Percentiles rank a stretch among this genome's conserved stretches.
phyloP scores from a whole-genome alignment of 2,797 vertebrate genomes.

The Tinamus major region DNA sequence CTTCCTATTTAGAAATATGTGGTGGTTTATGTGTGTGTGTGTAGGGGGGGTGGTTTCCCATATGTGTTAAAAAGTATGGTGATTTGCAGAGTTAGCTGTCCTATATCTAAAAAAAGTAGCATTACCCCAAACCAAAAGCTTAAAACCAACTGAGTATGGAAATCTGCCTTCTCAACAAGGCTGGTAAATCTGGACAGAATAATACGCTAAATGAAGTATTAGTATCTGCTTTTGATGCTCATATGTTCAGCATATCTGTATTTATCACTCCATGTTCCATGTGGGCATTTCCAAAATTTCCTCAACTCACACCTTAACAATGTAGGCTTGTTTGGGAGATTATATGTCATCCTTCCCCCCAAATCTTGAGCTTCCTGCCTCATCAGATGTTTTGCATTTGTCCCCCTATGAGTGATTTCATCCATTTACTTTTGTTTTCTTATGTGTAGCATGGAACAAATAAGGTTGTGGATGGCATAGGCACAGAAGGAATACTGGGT shows the following conservation, averaged over 20 bases:
- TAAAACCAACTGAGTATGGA: not conserved
- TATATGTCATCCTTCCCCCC: not conserved
- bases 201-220: not conserved
- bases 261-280: not conserved
- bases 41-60: too few species aligned
- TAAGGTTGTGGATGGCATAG: not conserved
- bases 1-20: not conserved
- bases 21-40: too few species aligned
- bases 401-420: not conserved
- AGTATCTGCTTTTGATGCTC: not conserved
- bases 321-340: not conserved
- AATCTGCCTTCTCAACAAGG: not conserved
- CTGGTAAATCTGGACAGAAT: not conserved
- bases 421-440: not conserved
- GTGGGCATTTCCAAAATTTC: not conserved
- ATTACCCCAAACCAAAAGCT: not conserved
- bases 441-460: not conserved
- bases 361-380: not conserved
- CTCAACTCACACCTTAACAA: not conserved
- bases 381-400: not conserved
- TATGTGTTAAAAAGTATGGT: not conserved
- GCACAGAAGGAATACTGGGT: not conserved
- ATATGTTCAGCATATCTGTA: not conserved
- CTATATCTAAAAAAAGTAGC: not conserved
- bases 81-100: not conserved